Conservation (phyloP, 2,888 invertebrate genomes). For the Microchrysa polita region DNA sequence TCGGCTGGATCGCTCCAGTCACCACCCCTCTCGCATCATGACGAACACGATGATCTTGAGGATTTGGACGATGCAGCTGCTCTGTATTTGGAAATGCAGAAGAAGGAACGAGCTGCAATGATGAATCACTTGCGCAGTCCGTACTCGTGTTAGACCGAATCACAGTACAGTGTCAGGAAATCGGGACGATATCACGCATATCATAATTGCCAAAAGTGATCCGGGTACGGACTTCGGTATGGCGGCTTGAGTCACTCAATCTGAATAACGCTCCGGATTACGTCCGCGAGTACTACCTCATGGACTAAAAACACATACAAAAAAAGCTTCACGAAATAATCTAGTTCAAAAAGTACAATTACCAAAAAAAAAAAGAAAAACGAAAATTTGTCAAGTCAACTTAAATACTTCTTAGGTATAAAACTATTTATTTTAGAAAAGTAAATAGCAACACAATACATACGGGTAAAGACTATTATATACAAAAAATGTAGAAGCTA, state of each 20-base stretch:
- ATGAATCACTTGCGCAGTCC: constrained; percentile 20
- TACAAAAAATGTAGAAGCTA: too few relatives aligned
- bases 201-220: too few relatives aligned
- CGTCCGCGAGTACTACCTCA: not conserved
- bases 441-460: not conserved
- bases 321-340: not conserved
- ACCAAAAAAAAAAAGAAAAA: constrained; percentile 11
- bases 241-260: too few relatives aligned
- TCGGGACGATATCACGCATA: too few relatives aligned
- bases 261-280: too few relatives aligned
- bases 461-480: not conserved
- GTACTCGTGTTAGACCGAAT: constrained; percentile 21
- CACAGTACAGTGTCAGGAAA: not conserved
- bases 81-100: constrained; percentile 65
- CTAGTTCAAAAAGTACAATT: constrained; percentile 28
- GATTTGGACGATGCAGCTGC: constrained; percentile 68
- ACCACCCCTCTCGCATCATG: constrained; percentile 64
- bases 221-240: too few relatives aligned
- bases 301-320: not conserved
- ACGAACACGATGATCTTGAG: constrained; percentile 65
- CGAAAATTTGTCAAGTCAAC: not conserved
- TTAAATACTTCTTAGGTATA: constrained; percentile 1
- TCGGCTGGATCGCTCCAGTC: constrained; percentile 61
- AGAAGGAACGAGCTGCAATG: constrained; percentile 50
- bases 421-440: constrained; percentile 21